Evolutionary conservation across 2,113 vertebrate species (phyloP), one percentile per base, ranked within the genome.

Genomic region (Cottus gobio): DNA sequence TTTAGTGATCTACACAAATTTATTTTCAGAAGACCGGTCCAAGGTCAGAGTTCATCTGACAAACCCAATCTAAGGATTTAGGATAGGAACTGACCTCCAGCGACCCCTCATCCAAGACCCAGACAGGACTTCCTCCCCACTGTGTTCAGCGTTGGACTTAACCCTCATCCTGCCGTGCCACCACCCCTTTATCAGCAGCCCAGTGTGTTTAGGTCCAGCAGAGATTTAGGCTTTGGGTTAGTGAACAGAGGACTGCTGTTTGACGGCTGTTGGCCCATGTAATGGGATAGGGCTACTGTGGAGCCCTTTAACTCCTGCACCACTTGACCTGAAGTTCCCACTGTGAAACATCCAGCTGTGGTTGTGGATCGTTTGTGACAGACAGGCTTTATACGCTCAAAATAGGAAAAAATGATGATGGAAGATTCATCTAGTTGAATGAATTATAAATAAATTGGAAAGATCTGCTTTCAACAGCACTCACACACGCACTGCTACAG

Each of bases 51-150:
- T 84, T 91, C 83, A 88, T 83, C 87, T 87, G 86, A 87, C 88
- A 89, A 80, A 74, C 75, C 50, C 48, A 69, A 85, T 65, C 42
- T 81, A 13, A 84, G 75, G 87, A 93, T 90, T 93, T 90, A 90
- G 80, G 78, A 86, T 67, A 80, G 83, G 80, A 87, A 77, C 75
- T 68, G 68, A 87, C 84, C 87, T 61, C 75, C 56, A 22, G 71
- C 81, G 84, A 89, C 80, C 85, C 79, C 56, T 71, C 58, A 66
- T 54, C 89, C 58, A 20, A 75, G 66, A 83, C 77, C 89, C 75
- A 79, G 86, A 85, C 86, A 87, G 88, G 91, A 93, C 86, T 89
- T 93, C 93, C 91, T 92, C 73, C 87, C 81, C 7, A 15, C 85
- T 75, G 84, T 46, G 88, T 88, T 85, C 80, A 85, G 79, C 78